phyloP scores from a whole-genome alignment of 1,140 invertebrate species.

The Bicyclus anynana region DNA sequence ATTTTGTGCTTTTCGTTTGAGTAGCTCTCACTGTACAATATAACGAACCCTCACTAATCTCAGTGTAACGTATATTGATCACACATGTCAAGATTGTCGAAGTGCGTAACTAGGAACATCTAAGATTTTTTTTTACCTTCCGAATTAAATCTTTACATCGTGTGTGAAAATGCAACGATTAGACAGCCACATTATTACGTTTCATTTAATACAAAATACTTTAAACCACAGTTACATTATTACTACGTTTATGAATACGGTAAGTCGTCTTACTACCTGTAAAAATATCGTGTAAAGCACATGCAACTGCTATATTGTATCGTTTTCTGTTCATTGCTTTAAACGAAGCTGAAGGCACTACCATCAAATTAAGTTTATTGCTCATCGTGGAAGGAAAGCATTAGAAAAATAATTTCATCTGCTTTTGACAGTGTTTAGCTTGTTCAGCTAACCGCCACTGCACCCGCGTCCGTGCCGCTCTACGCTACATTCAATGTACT shows the following conservation, averaged over 20 bases:
- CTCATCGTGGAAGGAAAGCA: slow-evolving; percentile 66
- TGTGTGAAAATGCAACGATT: slow-evolving; percentile 72
- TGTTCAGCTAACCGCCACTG: slow-evolving; percentile 30
- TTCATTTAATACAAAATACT: slow-evolving; percentile 65
- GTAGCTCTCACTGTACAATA: slow-evolving; percentile 42
- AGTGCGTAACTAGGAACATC: slow-evolving; percentile 71
- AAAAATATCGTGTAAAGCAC: slow-evolving; percentile 74
- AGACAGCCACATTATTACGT: slow-evolving; percentile 68
- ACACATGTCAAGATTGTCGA: slow-evolving; percentile 60
- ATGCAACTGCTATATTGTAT: slow-evolving; percentile 66
- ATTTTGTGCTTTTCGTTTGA: slow-evolving; percentile 59
- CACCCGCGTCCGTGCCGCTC: slow-evolving; percentile 32
- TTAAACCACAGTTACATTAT: slow-evolving; percentile 62
- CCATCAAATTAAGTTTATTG: slow-evolving; percentile 70
- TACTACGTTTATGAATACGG: slow-evolving; percentile 71
- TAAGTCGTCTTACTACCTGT: slow-evolving; percentile 71
- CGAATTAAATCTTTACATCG: slow-evolving; percentile 54
- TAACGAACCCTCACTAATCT: slow-evolving; percentile 53
- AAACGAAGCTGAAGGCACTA: slow-evolving; percentile 75
- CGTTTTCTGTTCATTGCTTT: slow-evolving; percentile 54
- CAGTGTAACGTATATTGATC: slow-evolving; percentile 47
- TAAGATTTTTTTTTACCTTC: slow-evolving; percentile 52
- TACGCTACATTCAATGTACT: slow-evolving; percentile 44
- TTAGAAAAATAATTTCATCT: slow-evolving; percentile 67
- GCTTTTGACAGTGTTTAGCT: slow-evolving; percentile 45